Percentiles rank a stretch among this genome's conserved stretches.
Conservation (phyloP, 2,113 vertebrate species). For the Grammomys surdaster region DNA sequence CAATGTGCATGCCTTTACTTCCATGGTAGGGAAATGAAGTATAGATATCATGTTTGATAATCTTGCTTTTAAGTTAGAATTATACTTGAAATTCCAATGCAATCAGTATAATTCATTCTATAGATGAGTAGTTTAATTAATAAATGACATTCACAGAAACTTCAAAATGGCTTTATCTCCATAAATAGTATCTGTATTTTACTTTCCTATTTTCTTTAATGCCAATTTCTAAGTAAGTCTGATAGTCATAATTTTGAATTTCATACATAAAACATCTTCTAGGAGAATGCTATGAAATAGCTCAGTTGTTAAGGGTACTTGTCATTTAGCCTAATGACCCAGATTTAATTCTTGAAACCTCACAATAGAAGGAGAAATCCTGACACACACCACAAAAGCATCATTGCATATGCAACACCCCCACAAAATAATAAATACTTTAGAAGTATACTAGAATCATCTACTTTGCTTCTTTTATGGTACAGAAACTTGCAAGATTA, state of each 20-base stretch:
- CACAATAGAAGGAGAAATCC: neutral
- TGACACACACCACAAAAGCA: neutral
- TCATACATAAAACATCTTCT: neutral
- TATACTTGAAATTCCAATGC: neutral
- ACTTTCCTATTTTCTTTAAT: neutral
- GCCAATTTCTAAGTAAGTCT: neutral
- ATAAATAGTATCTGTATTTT: conserved; percentile 22
- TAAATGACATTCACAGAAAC: conserved; percentile 11
- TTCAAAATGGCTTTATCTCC: conserved; percentile 41
- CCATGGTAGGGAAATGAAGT: neutral
- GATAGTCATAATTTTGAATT: conserved; percentile 53
- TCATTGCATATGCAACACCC: neutral
- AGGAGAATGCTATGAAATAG: neutral
- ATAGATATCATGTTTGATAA: conserved; percentile 40
- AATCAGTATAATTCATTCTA: conserved; percentile 15
- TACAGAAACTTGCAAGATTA: neutral
- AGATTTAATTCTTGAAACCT: neutral
- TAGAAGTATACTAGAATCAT: neutral
- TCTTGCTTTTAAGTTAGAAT: neutral
- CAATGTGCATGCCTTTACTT: neutral
- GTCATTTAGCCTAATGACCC: neutral
- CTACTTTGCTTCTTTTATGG: conserved; percentile 18
- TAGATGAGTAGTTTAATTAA: conserved; percentile 12
- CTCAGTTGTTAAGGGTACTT: neutral
- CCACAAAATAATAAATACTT: neutral